Evolutionary conservation across 2,797 vertebrate genomes (phyloP).

Genomic region (Lates japonicus): DNA sequence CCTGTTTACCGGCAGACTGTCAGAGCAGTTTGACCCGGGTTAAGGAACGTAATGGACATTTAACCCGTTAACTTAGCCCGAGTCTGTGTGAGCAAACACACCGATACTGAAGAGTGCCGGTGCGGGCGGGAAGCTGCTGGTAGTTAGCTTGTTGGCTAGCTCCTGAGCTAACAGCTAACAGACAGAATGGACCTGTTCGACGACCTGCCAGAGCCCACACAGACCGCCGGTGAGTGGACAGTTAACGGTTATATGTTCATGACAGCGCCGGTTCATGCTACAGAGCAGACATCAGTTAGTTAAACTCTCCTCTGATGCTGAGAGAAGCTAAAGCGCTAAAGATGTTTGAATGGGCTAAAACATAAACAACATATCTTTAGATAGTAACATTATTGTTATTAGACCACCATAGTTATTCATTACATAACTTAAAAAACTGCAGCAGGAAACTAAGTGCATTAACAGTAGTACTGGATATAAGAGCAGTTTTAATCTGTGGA

Average conservation of each 20-base stretch:
- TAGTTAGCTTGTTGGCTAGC: conserved; percentile 40
- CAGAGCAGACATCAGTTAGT: too few species aligned
- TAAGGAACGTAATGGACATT: not conserved
- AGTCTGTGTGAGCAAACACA: not conserved
- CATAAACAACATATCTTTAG: not conserved
- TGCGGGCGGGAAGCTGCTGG: not conserved
- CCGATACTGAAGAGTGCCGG: not conserved
- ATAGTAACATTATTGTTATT: not conserved
- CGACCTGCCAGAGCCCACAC: conserved; percentile 81
- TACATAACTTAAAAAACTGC: not conserved
- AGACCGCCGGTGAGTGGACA: conserved; percentile 66
- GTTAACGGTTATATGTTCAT: accelerated
- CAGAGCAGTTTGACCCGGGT: not conserved
- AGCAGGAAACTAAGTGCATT: not conserved
- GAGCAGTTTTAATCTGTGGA: not conserved
- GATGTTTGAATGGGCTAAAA: not conserved
- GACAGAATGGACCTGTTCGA: conserved; percentile 80
- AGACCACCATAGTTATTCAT: too few species aligned
- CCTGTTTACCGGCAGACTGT: accelerated
- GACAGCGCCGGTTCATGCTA: too few species aligned
- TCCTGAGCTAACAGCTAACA: too few species aligned
- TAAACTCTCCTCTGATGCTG: not conserved
- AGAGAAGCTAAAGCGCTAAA: too few species aligned
- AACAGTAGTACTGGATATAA: not conserved
- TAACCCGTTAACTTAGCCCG: too few species aligned